Evolutionary conservation across 2,888 invertebrate genomes (phyloP).

Genomic region (Bombylius major): DNA sequence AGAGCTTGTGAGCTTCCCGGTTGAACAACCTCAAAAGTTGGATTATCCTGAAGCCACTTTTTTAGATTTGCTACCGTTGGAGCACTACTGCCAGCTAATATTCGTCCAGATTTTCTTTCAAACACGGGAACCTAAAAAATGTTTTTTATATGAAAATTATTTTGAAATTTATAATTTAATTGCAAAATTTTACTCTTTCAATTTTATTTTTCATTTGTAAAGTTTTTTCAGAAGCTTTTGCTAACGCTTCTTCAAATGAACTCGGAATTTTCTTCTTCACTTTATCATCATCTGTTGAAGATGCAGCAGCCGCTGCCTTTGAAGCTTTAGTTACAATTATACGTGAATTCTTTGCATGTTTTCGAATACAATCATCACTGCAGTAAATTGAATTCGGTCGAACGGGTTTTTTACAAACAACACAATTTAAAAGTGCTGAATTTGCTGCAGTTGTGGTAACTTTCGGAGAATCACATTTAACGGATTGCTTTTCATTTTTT

Average conservation of each 20-base stretch:
- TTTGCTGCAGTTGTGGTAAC: not conserved
- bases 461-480: no score
- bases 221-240: slow-evolving; percentile 24
- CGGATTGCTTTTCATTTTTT: no score
- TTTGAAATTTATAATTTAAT: not conserved
- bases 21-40: slow-evolving; percentile 72
- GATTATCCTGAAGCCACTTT: slow-evolving; percentile 75
- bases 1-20: slow-evolving; percentile 43
- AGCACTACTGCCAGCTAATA: slow-evolving; percentile 64
- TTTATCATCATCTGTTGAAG: slow-evolving; percentile 19
- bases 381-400: slow-evolving; percentile 81
- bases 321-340: slow-evolving; percentile 14
- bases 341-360: slow-evolving; percentile 62
- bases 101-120: slow-evolving; percentile 65
- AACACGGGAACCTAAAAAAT: slow-evolving; percentile 54
- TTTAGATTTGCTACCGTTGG: slow-evolving; percentile 69
- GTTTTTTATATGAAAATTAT: not conserved
- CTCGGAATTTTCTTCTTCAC: slow-evolving; percentile 29
- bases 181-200: slow-evolving; percentile 25
- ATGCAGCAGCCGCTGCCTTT: slow-evolving; percentile 20
- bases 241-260: slow-evolving; percentile 32
- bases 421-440: slow-evolving; percentile 38
- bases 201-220: slow-evolving; percentile 24
- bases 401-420: slow-evolving; percentile 65
- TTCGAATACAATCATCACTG: slow-evolving; percentile 73